Conservation (phyloP, 92 coral and sea anemone species). For the Heliopora coerulea region DNA sequence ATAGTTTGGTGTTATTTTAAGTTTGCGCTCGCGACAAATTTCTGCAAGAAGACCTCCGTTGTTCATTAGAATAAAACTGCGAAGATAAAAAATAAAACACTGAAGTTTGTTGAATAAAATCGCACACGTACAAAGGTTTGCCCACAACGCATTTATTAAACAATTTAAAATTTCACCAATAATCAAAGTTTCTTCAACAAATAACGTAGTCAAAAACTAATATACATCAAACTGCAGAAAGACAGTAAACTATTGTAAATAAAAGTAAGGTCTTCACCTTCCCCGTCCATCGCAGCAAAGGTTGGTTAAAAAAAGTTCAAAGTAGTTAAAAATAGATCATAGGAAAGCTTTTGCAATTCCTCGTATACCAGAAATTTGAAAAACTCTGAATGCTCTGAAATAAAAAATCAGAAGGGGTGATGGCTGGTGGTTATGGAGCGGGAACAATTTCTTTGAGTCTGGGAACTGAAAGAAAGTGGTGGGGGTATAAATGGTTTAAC, state of each 20-base stretch:
- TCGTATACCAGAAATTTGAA: neutral
- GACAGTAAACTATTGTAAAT: neutral
- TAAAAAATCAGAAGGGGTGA: no score
- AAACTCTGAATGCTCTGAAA: neutral
- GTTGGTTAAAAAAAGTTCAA: neutral
- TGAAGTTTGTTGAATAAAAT: no score
- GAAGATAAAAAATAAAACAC: no score
- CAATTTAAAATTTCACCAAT: conserved; percentile 13
- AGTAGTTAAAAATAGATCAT: neutral
- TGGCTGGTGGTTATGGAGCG: no score
- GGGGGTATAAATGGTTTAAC: no score
- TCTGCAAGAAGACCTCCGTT: no score
- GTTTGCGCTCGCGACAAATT: no score
- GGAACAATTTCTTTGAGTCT: no score
- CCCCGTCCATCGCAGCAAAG: neutral
- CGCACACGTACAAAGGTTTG: no score
- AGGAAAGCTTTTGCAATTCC: neutral
- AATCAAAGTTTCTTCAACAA: conserved; percentile 30
- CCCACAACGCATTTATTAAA: conserved; percentile 39
- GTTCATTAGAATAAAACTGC: no score
- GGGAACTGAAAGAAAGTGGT: no score
- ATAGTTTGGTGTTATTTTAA: no score
- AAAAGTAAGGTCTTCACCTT: neutral
- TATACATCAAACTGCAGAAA: conserved; percentile 1
- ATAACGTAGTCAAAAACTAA: conserved; percentile 4